phyloP scores from a whole-genome alignment of 2,797 vertebrate species.

The Ceyx erithaca region DNA sequence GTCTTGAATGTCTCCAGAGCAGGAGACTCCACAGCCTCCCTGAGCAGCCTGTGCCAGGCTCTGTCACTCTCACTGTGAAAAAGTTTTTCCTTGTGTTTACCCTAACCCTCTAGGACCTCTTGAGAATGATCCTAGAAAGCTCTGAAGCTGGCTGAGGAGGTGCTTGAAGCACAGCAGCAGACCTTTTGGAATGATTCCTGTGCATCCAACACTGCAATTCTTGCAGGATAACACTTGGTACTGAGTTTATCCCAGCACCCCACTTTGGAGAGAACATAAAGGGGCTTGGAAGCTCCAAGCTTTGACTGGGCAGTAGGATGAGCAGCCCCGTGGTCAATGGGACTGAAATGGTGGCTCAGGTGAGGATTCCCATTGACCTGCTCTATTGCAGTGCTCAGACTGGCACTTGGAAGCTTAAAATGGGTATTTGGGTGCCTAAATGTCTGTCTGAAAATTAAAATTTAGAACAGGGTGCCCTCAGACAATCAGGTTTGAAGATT shows the following conservation, averaged over 20 bases:
- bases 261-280: no score
- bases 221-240: no score
- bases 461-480: conserved; percentile 14
- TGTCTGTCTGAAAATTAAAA: conserved; percentile 10
- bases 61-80: no score
- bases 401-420: conserved; percentile 11
- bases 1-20: no score
- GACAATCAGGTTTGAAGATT: conserved; percentile 20
- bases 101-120: no score
- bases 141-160: background rate
- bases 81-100: no score
- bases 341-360: background rate
- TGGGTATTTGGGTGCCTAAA: background rate
- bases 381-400: background rate
- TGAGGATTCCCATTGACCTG: background rate
- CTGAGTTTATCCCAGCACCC: no score
- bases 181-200: no score
- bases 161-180: background rate
- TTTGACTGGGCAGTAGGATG: background rate
- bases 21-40: no score
- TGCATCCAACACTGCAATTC: no score
- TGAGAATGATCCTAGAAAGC: background rate
- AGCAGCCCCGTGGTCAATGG: fast-evolving
- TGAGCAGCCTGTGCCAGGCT: no score
- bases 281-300: no score